Evolutionary conservation across 2,113 vertebrate species (phyloP), one percentile per base, ranked within the genome.

Genomic region (Brevimyrus niger): DNA sequence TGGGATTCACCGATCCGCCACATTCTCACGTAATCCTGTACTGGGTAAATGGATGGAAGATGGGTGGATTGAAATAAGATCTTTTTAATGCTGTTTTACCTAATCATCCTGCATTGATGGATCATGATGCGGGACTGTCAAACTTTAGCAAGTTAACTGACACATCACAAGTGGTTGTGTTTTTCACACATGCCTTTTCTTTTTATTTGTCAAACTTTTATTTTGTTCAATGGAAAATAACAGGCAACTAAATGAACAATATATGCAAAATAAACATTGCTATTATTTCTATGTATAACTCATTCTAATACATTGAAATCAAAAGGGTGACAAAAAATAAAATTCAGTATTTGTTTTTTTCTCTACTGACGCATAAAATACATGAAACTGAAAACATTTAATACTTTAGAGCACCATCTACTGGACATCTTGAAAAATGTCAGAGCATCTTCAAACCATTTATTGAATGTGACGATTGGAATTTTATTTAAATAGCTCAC

Each of bases 381-480:
- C 17, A 51, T 8, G 15, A 42, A 87, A 53, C 85, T 27, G 15
- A 53, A 87, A 31, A 53, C 27, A 51, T 87, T 53, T 84, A 1
- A 84, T 84, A 47, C 21, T 84, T 46, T 87, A 38, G 7, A 87
- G 85, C 50, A n/a, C 85, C 85, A 87, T 87, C 85, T 87, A 53
- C 85, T 21, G 85, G 85, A 87, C 47, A 53, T 17, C 27, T 35
- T 53, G 13, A 53, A 48, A 86, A 85, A 86, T 47, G 83, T 48
- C 83, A 86, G 23, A 42, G 35, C 73, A 42, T 86, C 83, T 86
- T 50, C 10, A 42, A 15, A 86, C 15, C 9, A 44, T 23, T 23
- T 38, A 83, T 83, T 83, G 38, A 23, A 82, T 7, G 80, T 23
- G 7, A 42, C 23, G 44, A 44, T 84, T 23, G 4, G 38, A 44